Evolutionary conservation across 2,113 vertebrate species (phyloP), one percentile per base, ranked within the genome.

Genomic region (Pteronura brasiliensis): DNA sequence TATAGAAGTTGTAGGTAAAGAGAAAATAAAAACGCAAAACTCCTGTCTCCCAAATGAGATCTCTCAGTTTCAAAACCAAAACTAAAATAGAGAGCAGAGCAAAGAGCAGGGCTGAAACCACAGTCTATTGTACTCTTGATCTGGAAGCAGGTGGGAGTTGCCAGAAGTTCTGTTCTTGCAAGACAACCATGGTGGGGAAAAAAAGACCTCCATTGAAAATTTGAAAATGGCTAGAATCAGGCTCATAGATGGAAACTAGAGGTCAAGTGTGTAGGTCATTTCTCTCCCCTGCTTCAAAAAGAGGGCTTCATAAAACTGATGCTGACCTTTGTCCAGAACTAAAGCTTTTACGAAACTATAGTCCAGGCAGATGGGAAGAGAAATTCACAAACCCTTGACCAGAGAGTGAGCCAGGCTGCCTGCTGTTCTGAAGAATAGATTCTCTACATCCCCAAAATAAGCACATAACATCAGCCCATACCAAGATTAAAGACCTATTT

Each of bases 341-440:
- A 36, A 71, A 74, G 86, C 71, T 93, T 95, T 95, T 65, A 84
- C 44, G 29, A 86, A 88, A 47, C 67, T 42, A 67, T 77, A 61
- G 34, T 88, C 49, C 57, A 79, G 21, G 61, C 23, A 55, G 42
- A 23, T 69, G 20, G 25, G 39, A 85, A 91, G 18, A 85, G 29
- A 77, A 82, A 91, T 90, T 72, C 61, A 89, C 21, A 83, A 82
- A 61, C 34, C 55, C 55, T 83, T 84, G 31, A 90, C 65, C 81
- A 93, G 29, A 59, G 52, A 88, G 31, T 74, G 42, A 94, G 25
- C 61, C 47, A 84, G 79, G 47, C 14, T 61, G 65, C 94, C 86
- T 86, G 52, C 82, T 74, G 49, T 61, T 97, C 76, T 44, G 47
- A 95, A 96, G 44, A 96, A 97, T 81, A 93, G 20, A 72, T 71